Evolutionary conservation across 2,888 invertebrate genomes (phyloP), one percentile per base, ranked within the genome.

Genomic region (Acronicta leporina): DNA sequence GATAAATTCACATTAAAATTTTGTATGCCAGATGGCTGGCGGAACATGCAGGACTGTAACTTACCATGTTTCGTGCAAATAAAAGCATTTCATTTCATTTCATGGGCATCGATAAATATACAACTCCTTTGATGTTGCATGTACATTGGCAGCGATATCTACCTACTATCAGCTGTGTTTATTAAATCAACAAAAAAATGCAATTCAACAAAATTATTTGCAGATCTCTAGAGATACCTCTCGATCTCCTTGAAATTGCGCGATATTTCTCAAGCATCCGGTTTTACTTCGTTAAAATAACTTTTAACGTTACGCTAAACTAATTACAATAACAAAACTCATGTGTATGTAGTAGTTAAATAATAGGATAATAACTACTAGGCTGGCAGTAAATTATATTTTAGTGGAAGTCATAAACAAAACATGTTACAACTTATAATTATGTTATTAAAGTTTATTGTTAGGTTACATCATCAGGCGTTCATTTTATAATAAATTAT

Each of bases 201-300:
- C n/a, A n/a, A n/a, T n/a, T n/a, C n/a, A n/a, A n/a, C n/a, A 30
- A 4, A 33, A 33, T 33, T 11, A n/a, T 27, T 11, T 44, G 10
- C 27, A 25, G 4, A 49, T 64, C 30, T 38, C n/a, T 25, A 40
- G 40, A 40, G 14, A 14, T 10, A 20, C 1, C 16, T 59, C n/a
- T 59, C 16, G 9, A 38, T 38, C 38, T n/a, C 16, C 50, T 51
- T 10, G 30, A 6, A 57, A 50, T 35, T 13, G n/a, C 13, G 40
- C 0, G 25, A 40, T 15, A 9, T 54, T 46, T 38, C 38, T 54
- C 10, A 50, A 40, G 35, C 10, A 42, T 68, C 63, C 47, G 38
- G 47, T 38, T 51, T 48, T 68, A 56, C 44, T 52, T 69, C 47
- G 41, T 56, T 67, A 51, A 67, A 67, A 69, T 62, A 25, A 51